Evolutionary conservation across 2,888 invertebrate species (phyloP).

Genomic region (Gortyna flavago): DNA sequence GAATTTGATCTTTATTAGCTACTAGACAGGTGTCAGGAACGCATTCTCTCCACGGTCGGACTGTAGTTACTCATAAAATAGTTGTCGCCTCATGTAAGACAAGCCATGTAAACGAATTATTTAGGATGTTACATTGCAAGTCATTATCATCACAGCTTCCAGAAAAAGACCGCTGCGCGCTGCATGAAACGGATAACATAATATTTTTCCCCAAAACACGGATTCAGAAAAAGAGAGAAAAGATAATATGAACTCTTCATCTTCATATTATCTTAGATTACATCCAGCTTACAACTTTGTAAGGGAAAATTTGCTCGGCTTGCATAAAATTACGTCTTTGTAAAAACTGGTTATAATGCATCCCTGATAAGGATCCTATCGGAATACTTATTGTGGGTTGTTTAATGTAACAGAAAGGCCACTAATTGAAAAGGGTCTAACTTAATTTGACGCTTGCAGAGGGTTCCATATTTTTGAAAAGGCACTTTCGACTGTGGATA

Average conservation of each 20-base stretch:
- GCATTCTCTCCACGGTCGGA: too few species aligned
- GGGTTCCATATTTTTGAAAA: constrained; percentile 1
- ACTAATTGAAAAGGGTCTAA: constrained; percentile 24
- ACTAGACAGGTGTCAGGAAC: too few species aligned
- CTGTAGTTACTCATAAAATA: background rate
- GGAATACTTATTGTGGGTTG: constrained; percentile 1
- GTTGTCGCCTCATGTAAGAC: background rate
- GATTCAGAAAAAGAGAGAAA: too few species aligned
- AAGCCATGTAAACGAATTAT: background rate
- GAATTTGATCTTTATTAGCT: too few species aligned
- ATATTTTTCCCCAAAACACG: background rate
- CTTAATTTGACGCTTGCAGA: constrained; percentile 9
- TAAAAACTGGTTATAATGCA: constrained; percentile 28
- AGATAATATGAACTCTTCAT: background rate
- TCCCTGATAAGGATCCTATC: constrained; percentile 10
- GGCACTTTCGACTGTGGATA: background rate
- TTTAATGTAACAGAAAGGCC: constrained; percentile 18
- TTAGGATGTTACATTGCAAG: too few species aligned
- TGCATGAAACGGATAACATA: background rate
- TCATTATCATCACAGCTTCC: background rate
- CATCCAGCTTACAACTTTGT: constrained; percentile 18
- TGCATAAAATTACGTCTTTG: constrained; percentile 31
- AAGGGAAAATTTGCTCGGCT: constrained; percentile 12
- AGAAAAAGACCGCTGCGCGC: too few species aligned
- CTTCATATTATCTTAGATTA: background rate